Percentiles rank a stretch among this genome's conserved stretches.
Evolutionary conservation across 2,888 invertebrate genomes (phyloP).

Genomic region (Aethes cnicana): DNA sequence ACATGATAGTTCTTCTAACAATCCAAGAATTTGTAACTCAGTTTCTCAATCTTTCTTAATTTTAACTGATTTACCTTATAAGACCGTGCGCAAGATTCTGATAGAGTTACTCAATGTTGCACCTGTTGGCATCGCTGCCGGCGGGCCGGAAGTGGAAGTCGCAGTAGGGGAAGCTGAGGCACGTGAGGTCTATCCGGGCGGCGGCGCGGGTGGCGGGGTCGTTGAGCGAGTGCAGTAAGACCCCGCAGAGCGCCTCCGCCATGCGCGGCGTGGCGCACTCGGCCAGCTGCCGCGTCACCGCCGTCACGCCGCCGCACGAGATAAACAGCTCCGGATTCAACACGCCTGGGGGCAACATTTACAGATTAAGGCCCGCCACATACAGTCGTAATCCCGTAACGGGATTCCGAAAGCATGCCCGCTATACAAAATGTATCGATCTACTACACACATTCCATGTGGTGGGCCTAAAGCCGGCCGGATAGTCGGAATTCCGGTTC

Average conservation of each 20-base stretch:
- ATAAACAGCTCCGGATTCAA: conserved; percentile 91
- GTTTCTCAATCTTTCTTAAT: too few species aligned
- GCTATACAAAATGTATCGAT: too few species aligned
- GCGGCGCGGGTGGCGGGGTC: conserved; percentile 90
- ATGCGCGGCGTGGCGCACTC: conserved; percentile 94
- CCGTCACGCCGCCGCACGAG: conserved; percentile 90
- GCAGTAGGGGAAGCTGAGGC: conserved; percentile 94
- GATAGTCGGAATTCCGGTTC: too few species aligned
- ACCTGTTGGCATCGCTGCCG: conserved; percentile 88
- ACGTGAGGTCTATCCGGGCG: conserved; percentile 91
- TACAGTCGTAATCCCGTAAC: too few species aligned
- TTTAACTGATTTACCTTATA: too few species aligned
- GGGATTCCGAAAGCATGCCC: too few species aligned
- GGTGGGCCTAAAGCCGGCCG: too few species aligned
- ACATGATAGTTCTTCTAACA: too few species aligned
- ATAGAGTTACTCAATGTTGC: conserved; percentile 8
- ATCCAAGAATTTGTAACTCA: too few species aligned
- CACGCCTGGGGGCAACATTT: conserved; percentile 83
- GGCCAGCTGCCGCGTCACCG: conserved; percentile 90
- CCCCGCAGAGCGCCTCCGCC: conserved; percentile 94
- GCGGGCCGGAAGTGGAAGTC: conserved; percentile 91
- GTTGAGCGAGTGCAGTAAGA: conserved; percentile 92
- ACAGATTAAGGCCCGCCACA: conserved; percentile 94
- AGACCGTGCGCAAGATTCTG: background rate
- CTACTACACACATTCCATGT: too few species aligned